phyloP scores from a whole-genome alignment of 2,113 vertebrate genomes.

The Melanocharis versteri region DNA sequence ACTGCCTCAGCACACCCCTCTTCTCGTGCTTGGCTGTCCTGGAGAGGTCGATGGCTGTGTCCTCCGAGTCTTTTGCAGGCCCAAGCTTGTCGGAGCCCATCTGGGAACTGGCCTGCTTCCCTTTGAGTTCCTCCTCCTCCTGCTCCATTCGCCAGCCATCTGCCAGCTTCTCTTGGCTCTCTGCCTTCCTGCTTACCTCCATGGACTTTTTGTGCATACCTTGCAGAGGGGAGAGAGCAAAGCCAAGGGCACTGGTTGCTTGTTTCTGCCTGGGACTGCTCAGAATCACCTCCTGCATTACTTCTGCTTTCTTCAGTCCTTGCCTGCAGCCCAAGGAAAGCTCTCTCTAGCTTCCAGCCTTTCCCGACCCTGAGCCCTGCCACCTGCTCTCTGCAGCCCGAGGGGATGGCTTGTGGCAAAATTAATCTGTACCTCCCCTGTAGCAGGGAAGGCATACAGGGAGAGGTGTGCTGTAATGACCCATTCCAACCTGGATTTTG shows the following conservation, averaged over 20 bases:
- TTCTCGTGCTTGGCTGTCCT: constrained; percentile 84
- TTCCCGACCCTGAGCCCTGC: background rate
- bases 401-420: background rate
- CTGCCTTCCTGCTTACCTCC: constrained; percentile 78
- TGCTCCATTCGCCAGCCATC: constrained; percentile 64
- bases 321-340: background rate
- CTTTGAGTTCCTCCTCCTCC: constrained; percentile 57
- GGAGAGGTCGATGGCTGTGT: constrained; percentile 89
- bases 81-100: constrained; percentile 10
- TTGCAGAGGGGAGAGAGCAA: constrained; percentile 54
- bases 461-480: background rate
- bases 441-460: background rate
- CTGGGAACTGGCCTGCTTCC: constrained; percentile 34
- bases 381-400: background rate
- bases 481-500: background rate
- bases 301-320: background rate
- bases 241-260: background rate
- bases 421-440: background rate
- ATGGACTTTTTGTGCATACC: constrained; percentile 96
- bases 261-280: background rate
- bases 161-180: constrained; percentile 70
- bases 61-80: constrained; percentile 62
- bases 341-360: background rate
- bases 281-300: background rate
- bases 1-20: constrained; percentile 49